Conservation (phyloP, 2,113 vertebrate species). For the Pitta sordida region DNA sequence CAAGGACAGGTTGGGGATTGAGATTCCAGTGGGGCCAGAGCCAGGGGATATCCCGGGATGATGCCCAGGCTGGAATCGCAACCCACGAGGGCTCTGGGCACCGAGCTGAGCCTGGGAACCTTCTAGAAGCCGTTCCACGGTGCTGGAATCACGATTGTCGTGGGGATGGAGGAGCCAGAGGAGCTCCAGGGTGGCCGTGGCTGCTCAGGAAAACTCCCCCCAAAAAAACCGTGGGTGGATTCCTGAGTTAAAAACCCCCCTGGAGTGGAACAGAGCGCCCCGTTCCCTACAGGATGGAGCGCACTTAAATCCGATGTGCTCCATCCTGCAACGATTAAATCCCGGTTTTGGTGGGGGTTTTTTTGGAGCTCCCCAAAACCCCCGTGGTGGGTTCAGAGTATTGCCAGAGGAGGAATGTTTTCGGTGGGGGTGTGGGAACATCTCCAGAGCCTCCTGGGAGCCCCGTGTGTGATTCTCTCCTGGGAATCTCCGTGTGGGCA, state of each 20-base stretch:
- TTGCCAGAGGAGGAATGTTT: neutral
- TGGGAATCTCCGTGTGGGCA: neutral
- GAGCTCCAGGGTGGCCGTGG: rapidly evolving
- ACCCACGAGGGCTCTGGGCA: rapidly evolving
- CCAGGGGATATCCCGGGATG: neutral
- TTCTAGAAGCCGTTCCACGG: neutral
- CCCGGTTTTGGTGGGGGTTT: too few species aligned
- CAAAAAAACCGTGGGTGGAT: neutral
- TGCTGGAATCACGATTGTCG: neutral
- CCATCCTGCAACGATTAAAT: too few species aligned
- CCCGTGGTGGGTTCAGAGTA: rapidly evolving
- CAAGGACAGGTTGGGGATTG: neutral
- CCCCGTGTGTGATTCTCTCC: neutral
- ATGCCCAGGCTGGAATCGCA: neutral
- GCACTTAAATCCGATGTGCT: too few species aligned
- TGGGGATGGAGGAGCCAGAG: neutral
- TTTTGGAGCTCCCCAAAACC: too few species aligned
- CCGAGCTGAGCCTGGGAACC: neutral
- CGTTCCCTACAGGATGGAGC: too few species aligned
- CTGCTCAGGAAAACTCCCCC: neutral
- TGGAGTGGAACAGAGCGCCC: rapidly evolving
- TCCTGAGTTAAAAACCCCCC: neutral
- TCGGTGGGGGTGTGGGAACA: neutral
- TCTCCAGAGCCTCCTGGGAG: neutral
- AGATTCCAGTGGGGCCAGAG: too few species aligned